Evolutionary conservation across 2,797 vertebrate genomes (phyloP).

Genomic region (Sylvilagus floridanus): DNA sequence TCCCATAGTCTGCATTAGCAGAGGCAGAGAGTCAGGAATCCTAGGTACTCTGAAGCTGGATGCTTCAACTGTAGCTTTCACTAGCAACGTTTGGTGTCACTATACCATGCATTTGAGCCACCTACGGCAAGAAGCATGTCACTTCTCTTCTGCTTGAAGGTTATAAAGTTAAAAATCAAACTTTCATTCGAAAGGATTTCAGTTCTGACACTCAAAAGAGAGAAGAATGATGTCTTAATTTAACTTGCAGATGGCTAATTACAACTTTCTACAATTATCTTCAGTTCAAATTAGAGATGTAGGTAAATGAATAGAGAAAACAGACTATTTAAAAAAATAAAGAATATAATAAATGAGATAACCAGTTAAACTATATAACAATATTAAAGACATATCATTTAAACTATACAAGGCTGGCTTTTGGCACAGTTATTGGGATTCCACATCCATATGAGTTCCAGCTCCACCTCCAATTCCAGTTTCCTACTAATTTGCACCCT

Average conservation of each 20-base stretch:
- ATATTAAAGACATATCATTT: not conserved
- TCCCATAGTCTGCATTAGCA: too few species aligned
- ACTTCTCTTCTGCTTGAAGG: not conserved
- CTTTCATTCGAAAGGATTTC: conserved; percentile 22
- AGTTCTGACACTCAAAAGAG: not conserved
- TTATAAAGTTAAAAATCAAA: conserved; percentile 8
- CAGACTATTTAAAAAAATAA: not conserved
- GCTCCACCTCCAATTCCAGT: too few species aligned
- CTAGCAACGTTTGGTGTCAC: not conserved
- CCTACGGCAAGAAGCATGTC: not conserved
- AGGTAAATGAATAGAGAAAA: not conserved
- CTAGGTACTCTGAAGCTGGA: too few species aligned
- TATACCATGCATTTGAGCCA: not conserved
- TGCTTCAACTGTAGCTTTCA: not conserved
- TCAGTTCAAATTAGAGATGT: not conserved
- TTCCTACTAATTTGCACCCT: too few species aligned
- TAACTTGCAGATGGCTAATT: too few species aligned
- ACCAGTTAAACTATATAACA: not conserved
- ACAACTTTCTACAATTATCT: too few species aligned
- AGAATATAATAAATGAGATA: not conserved
- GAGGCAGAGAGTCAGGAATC: too few species aligned
- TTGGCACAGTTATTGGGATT: too few species aligned
- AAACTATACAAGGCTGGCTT: too few species aligned
- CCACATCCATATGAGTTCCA: too few species aligned
- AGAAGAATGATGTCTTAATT: not conserved